Conservation (phyloP, 1,140 invertebrate species). For the Lysiphlebus fabarum region DNA sequence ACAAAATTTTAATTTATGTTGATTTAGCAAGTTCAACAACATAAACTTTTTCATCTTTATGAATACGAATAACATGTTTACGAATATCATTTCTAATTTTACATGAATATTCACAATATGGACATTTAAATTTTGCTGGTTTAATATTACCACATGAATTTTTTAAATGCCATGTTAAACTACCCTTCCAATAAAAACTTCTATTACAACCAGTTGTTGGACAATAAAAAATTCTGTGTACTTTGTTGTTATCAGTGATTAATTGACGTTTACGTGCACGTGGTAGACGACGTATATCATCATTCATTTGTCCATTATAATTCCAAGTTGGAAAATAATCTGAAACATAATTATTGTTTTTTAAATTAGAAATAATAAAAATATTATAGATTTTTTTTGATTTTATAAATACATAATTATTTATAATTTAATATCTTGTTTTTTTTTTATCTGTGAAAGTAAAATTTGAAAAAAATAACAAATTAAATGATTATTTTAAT, state of each 20-base stretch:
- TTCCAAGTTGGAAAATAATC: neutral
- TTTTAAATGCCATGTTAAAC: conserved; percentile 13
- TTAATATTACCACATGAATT: neutral
- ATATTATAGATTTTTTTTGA: neutral
- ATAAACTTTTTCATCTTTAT: conserved; percentile 1
- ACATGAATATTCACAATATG: conserved; percentile 60
- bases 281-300: neutral
- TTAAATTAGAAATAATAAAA: neutral
- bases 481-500: neutral
- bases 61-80: conserved; percentile 6
- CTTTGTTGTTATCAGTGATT: neutral
- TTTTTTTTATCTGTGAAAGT: no score
- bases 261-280: neutral
- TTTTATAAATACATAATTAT: no score
- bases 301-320: conserved; percentile 3
- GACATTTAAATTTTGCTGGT: conserved; percentile 66
- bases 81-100: conserved; percentile 24
- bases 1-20: no score
- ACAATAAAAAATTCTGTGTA: conserved; percentile 14
- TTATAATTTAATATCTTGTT: no score
- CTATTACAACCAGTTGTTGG: conserved; percentile 20
- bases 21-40: conserved; percentile 1
- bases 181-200: conserved; percentile 21
- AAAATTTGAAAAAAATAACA: neutral
- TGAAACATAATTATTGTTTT: neutral